Conservation (phyloP, 2,888 invertebrate species). For the Parthenolecanium corni region DNA sequence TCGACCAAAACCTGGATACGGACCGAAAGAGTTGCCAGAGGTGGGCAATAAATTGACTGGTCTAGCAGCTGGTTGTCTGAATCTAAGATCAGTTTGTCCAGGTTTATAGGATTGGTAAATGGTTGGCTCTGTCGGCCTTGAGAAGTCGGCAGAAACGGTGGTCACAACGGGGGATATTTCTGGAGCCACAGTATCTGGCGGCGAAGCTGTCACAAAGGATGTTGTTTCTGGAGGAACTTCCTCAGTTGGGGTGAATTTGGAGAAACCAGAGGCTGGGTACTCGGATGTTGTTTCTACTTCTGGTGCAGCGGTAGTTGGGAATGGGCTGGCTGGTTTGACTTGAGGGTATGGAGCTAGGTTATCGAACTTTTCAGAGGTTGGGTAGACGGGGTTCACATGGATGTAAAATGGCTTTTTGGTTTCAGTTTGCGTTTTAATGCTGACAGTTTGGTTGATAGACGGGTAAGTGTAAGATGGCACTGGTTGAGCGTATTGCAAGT, state of each 20-base stretch:
- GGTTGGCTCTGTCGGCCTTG: too few species aligned
- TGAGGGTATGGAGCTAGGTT: conserved; percentile 3
- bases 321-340: neutral
- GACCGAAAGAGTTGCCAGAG: too few species aligned
- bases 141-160: neutral
- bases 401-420: conserved; percentile 13
- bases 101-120: too few species aligned
- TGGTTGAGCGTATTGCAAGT: conserved; percentile 11
- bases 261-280: neutral
- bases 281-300: neutral
- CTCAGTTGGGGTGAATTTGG: neutral
- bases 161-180: conserved; percentile 1
- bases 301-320: neutral
- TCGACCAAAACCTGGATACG: too few species aligned
- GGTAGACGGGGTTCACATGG: conserved; percentile 16
- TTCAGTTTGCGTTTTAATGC: neutral
- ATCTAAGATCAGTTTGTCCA: too few species aligned
- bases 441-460: neutral
- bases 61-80: too few species aligned
- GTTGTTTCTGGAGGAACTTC: neutral
- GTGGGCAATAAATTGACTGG: too few species aligned
- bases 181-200: neutral
- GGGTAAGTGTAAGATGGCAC: neutral
- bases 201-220: neutral
- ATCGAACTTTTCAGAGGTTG: conserved; percentile 17